Base-by-base conservation (phyloP, 2,888 invertebrate species). In the Xanthia icteritia region DNA sequence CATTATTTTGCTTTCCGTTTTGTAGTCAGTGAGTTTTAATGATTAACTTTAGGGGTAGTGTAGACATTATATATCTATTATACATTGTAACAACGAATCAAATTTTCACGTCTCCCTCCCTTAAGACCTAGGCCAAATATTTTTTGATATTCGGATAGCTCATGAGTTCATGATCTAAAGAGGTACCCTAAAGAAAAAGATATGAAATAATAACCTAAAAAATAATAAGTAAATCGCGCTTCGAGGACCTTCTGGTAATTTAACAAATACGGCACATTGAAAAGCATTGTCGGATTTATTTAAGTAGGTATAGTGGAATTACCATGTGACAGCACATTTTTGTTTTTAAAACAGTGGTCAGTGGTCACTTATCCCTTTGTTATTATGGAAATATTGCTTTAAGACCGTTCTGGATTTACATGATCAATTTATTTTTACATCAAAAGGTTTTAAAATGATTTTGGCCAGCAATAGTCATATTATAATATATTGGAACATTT, bases 1-100 rank as follows among this genome's bases (percentile, higher is more conserved):
- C 36, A 45, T 39, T 68, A 68, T 60, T 58, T 75, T 56, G 13
- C n/a, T 63, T 73, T 79, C 15, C 45, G 4, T 66, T 48, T 58
- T n/a, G 48, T 72, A 15, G 39, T 77, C 23, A 17, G 20, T 4
- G 27, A 61, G 60, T 68, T 67, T n/a, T 60, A 17, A 20, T 68
- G n/a, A 39, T 68, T 58, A n/a, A 17, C n/a, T 17, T 68, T 9
- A 23, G 5, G 20, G 51, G 15, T 31, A 31, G 8, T 23, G 23
- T 23, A 9, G 17, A 27, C 23, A 42, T 42, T 42, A 42, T 42
- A 11, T 42, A 42, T 42, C 1, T 42, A 42, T 42, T 42, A 42
- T 42, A 42, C 2, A 42, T 11, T 11, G 11, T 11, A 42, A 42
- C 2, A 11, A 42, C 11, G 9, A 42, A 42, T 42, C 11, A 42